Evolutionary conservation across 2,797 vertebrate species (phyloP).

Genomic region (Pseudotriccus pelzelni): DNA sequence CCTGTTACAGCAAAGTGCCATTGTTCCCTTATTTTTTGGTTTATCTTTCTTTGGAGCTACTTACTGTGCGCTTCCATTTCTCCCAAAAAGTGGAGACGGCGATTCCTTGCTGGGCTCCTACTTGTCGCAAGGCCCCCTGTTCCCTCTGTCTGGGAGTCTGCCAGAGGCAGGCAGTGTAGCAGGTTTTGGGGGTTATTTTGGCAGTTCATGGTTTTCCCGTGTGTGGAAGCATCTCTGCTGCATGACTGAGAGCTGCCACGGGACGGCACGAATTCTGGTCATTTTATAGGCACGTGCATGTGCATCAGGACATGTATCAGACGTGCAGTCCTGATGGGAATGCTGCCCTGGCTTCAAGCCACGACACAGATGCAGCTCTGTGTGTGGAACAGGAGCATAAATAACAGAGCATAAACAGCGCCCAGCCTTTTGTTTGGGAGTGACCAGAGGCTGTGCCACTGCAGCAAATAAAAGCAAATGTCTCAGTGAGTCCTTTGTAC

Average conservation of each 20-base stretch:
- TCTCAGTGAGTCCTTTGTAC: not conserved
- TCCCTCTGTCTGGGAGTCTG: not conserved
- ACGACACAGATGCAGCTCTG: not conserved
- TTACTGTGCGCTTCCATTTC: not conserved
- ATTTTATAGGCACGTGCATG: fast-evolving
- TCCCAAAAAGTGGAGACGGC: not conserved
- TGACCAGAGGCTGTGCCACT: not conserved
- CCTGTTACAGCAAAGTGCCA: not conserved
- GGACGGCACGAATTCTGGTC: not conserved
- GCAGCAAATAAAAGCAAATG: not conserved
- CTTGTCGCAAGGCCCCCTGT: not conserved
- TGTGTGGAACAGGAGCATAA: not conserved
- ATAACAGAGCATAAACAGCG: not conserved
- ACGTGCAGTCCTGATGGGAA: not conserved
- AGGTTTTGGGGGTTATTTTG: not conserved
- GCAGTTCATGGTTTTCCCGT: too few relatives aligned
- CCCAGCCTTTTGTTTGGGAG: not conserved
- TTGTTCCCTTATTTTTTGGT: not conserved
- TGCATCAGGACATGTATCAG: not conserved
- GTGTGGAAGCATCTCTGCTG: not conserved
- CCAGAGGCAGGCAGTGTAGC: not conserved
- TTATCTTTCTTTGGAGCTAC: not conserved
- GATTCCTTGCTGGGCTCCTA: not conserved
- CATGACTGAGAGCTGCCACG: not conserved
- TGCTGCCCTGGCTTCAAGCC: not conserved